Evolutionary conservation across 2,113 vertebrate genomes (phyloP), one percentile per base, ranked within the genome.

Genomic region (Myotis lucifugus): DNA sequence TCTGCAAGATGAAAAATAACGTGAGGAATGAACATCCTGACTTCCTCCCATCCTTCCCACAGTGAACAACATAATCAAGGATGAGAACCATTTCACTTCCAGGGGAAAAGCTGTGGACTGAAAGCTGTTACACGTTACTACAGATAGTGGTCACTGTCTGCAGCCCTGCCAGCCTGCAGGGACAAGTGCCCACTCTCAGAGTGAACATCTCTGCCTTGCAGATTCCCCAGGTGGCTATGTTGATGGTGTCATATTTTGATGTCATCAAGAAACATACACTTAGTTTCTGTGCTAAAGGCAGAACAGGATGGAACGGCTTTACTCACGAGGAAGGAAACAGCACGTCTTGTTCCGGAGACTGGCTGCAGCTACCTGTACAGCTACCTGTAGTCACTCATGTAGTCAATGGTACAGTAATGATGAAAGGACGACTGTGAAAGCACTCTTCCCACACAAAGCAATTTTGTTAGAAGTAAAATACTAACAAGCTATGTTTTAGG

Each of bases 361-460:
- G 64, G 64, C 64, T 67, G 64, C 32, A n/a, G 32, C 64, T 32
- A n/a, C 27, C 61, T 64, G 61, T 14, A 64, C 27, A 64, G 64
- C 32, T 67, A n/a, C n/a, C n/a, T 25, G 7, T 9, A 17, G 64
- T 69, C 67, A 34, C 17, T 34, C 15, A n/a, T 17, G n/a, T 34
- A 19, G 67, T 29, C 6, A 69, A 17, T 19, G 17, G n/a, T 0
- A 1, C 1, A 42, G 64, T 2, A 9, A 67, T 1, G 25, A 50
- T 10, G 34, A 42, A 17, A 12, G 8, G 9, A 2, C 0, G 21
- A 0, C 34, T 12, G 3, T 4, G 23, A n/a, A 76, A 86, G 48
- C 17, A 1, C 15, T 23, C 50, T 61, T 52, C 82, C 81, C 66
- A 12, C 37, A 64, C 37, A 21, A 50, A 29, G 46, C 66, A 29